A percentile compares a stretch with the other conserved stretches of the same genome.
These are phyloP conservation scores for Blera fallax DNA, from an alignment of 2,888 invertebrate species.

Conservation along the genomic window DNA sequence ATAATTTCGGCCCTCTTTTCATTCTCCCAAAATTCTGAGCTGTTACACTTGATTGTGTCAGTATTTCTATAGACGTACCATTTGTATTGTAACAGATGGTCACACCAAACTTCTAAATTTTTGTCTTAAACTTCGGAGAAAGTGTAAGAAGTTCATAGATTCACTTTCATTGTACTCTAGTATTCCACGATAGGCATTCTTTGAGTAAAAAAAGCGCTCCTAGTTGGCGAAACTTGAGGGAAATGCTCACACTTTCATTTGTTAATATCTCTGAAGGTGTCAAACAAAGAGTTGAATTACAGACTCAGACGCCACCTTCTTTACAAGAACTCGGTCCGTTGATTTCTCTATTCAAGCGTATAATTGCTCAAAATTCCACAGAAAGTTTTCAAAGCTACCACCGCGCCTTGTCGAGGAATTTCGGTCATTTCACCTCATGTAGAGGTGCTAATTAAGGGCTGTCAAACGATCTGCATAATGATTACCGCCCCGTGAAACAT, in stretches of 20 bases:
- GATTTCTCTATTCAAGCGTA: constrained; percentile 35
- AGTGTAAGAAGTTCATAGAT: neutral
- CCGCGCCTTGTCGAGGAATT: constrained; percentile 13
- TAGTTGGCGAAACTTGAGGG: neutral
- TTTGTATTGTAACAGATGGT: too few relatives aligned
- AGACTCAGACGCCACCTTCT: neutral
- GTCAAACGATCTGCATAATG: constrained; percentile 42
- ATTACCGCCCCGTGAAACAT: constrained; percentile 12
- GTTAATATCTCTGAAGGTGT: neutral
- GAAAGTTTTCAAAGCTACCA: constrained; percentile 2
- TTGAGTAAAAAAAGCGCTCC: neutral
- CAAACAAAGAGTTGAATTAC: neutral
- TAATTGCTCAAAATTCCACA: constrained; percentile 7
- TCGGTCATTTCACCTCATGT: neutral
- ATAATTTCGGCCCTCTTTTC: too few relatives aligned
- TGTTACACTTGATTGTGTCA: too few relatives aligned
- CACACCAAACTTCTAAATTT: too few relatives aligned
- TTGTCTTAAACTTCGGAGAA: neutral
- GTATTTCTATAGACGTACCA: too few relatives aligned
- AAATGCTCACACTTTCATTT: constrained; percentile 2
- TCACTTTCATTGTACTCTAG: neutral
- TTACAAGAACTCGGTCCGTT: constrained; percentile 12
- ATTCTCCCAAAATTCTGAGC: too few relatives aligned
- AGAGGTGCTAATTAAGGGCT: constrained; percentile 41
- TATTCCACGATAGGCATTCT: neutral